Percentiles rank a stretch among this genome's conserved stretches.
phyloP scores from a whole-genome alignment of 2,888 invertebrate genomes.

The Pyrgus malvae region DNA sequence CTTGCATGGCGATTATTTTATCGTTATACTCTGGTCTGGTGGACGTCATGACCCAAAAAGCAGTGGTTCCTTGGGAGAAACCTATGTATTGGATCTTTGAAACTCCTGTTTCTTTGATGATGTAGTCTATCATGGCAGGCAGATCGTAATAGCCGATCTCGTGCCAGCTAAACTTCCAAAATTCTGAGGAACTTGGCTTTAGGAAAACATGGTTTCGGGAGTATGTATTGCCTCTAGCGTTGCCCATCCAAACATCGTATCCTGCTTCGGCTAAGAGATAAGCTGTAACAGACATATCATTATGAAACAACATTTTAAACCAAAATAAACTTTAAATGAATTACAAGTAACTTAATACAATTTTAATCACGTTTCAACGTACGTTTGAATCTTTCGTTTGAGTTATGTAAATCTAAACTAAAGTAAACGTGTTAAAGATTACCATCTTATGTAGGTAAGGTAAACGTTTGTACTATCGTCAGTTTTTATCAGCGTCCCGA shows the following conservation, averaged over 20 bases:
- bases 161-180: slow-evolving; percentile 85
- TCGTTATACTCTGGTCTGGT: slow-evolving; percentile 81
- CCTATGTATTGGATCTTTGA: slow-evolving; percentile 85
- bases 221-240: slow-evolving; percentile 91
- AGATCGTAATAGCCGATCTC: slow-evolving; percentile 89
- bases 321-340: too few relatives aligned
- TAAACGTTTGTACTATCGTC: too few relatives aligned
- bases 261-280: slow-evolving; percentile 86
- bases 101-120: slow-evolving; percentile 77
- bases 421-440: too few relatives aligned
- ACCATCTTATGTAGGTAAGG: too few relatives aligned
- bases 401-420: too few relatives aligned
- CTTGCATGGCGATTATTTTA: slow-evolving; percentile 81
- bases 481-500: too few relatives aligned
- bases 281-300: too few relatives aligned
- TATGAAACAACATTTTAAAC: too few relatives aligned
- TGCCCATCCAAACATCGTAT: slow-evolving; percentile 93
- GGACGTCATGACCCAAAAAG: slow-evolving; percentile 83
- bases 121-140: slow-evolving; percentile 88
- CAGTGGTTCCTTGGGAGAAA: slow-evolving; percentile 87
- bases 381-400: too few relatives aligned
- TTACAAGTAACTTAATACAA: too few relatives aligned
- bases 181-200: slow-evolving; percentile 56
- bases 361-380: too few relatives aligned
- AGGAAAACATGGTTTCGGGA: slow-evolving; percentile 82